Evolutionary conservation across 2,888 invertebrate species (phyloP).

Genomic region (Pollenia griseotomentosa): DNA sequence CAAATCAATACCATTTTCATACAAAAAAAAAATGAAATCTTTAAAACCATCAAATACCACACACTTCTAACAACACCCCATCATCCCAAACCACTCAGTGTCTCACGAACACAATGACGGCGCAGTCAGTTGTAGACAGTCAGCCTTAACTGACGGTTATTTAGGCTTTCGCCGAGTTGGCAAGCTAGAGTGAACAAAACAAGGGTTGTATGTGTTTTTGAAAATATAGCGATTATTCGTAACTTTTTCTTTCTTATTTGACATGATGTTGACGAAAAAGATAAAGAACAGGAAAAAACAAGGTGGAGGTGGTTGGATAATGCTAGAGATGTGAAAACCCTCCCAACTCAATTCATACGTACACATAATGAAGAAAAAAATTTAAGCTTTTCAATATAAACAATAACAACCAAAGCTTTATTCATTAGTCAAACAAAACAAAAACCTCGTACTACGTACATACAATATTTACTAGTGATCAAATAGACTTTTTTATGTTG

Average conservation of each 20-base stretch:
- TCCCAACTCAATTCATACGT: background rate
- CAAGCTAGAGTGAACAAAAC: constrained; percentile 2
- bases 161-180: constrained; percentile 9
- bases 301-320: constrained; percentile 21
- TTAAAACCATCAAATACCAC: constrained; percentile 45
- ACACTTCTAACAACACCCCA: constrained; percentile 39
- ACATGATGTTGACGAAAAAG: constrained; percentile 52
- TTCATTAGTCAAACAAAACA: constrained; percentile 36
- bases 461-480: constrained; percentile 17
- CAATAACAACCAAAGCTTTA: constrained; percentile 43
- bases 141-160: background rate
- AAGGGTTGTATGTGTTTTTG: constrained; percentile 40
- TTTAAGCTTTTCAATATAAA: constrained; percentile 40
- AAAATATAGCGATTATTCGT: constrained; percentile 30
- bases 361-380: background rate
- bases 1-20: constrained; percentile 47
- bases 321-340: constrained; percentile 9
- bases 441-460: constrained; percentile 1
- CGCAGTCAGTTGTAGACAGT: constrained; percentile 46
- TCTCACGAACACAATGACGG: constrained; percentile 9
- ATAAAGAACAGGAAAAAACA: constrained; percentile 19
- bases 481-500: constrained; percentile 66
- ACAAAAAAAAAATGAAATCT: constrained; percentile 39
- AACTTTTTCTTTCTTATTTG: constrained; percentile 31
- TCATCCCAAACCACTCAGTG: background rate